Percentiles rank a stretch among this genome's conserved stretches.
These are phyloP conservation scores for Drosophila athabasca DNA, from an alignment of 1,140 invertebrate genomes.

Conservation along the genomic window DNA sequence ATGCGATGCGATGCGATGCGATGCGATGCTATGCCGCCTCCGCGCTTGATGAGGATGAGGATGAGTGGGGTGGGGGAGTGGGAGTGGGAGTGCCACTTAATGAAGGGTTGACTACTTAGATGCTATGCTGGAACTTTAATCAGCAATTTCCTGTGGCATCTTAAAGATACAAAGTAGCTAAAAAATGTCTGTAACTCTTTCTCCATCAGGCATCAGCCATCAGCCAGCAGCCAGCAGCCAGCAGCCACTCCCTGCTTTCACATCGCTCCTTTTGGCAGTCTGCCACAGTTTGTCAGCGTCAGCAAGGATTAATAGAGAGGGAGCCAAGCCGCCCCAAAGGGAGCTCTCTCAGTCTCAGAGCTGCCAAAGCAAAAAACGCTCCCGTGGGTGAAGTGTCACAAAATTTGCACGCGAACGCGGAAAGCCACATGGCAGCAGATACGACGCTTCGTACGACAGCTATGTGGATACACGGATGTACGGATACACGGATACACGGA, in stretches of 20 bases:
- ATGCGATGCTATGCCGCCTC: conserved; percentile 44
- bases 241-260: conserved; percentile 16
- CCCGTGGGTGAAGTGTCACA: conserved; percentile 79
- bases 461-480: conserved; percentile 20
- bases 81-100: conserved; percentile 53
- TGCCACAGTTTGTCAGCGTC: conserved; percentile 65
- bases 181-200: background rate
- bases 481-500: background rate
- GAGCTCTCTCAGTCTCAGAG: conserved; percentile 13
- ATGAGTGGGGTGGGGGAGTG: background rate
- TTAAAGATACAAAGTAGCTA: conserved; percentile 23
- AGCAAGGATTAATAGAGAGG: conserved; percentile 68
- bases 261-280: conserved; percentile 32
- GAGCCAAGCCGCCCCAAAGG: conserved; percentile 10
- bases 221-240: background rate
- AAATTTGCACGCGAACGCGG: conserved; percentile 70
- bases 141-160: conserved; percentile 66
- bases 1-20: conserved; percentile 52
- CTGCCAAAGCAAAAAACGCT: conserved; percentile 55
- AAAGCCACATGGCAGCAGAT: conserved; percentile 60
- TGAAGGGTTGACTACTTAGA: conserved; percentile 57
- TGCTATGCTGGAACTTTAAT: conserved; percentile 57
- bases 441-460: conserved; percentile 10
- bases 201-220: background rate
- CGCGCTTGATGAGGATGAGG: conserved; percentile 8